phyloP scores from a whole-genome alignment of 2,113 vertebrate species.

The Hystrix brachyura region DNA sequence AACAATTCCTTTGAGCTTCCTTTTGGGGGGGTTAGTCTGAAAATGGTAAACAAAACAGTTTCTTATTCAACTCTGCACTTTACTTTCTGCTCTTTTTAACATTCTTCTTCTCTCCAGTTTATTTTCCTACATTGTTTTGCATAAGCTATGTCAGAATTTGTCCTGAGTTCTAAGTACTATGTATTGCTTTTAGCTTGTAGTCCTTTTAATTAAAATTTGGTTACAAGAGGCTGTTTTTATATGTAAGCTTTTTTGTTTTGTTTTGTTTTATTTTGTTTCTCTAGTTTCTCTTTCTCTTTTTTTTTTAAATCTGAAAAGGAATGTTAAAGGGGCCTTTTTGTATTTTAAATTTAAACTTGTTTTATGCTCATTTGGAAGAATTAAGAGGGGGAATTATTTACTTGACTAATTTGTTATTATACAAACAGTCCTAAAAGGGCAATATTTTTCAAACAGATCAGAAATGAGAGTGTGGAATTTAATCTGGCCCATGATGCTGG shows the following conservation, averaged over 20 bases:
- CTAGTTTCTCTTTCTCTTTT: not conserved
- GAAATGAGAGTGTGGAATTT: not conserved
- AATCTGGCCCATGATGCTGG: not conserved
- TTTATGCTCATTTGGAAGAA: not conserved
- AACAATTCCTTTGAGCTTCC: not conserved
- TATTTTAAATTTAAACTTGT: not conserved
- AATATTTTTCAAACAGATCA: not conserved
- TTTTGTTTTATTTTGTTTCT: not conserved
- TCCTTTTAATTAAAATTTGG: constrained; percentile 38
- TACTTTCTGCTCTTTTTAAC: not conserved
- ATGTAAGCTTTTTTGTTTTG: not conserved
- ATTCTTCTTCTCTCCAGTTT: not conserved
- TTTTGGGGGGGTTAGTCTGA: constrained; percentile 28
- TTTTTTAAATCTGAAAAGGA: not conserved
- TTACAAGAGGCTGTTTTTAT: not conserved
- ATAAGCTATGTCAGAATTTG: not conserved
- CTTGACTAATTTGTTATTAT: not conserved
- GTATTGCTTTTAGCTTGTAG: not conserved
- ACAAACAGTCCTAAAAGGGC: not conserved
- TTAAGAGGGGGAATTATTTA: not conserved
- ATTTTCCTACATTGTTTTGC: not conserved
- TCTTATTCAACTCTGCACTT: not conserved
- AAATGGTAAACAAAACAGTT: not conserved
- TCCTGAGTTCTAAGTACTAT: not conserved
- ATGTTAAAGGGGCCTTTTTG: not conserved